Evolutionary conservation across 2,113 vertebrate genomes (phyloP).

Genomic region (Oncorhynchus gorbuscha): DNA sequence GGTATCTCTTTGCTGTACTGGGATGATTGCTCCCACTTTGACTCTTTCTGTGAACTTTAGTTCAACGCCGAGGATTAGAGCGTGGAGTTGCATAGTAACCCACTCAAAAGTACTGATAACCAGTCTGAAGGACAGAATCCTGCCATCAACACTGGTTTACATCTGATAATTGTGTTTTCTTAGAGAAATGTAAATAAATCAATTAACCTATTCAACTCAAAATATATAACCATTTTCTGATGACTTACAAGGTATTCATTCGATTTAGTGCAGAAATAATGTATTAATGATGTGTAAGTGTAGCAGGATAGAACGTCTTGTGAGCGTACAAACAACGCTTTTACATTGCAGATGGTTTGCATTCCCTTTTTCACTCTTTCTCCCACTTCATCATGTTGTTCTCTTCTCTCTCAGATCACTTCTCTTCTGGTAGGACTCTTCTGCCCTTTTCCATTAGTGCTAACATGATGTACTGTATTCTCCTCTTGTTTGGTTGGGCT

Average conservation of each 20-base stretch:
- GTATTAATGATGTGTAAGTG: not conserved
- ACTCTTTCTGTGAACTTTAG: conserved; percentile 32
- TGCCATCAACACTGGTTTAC: conserved; percentile 1
- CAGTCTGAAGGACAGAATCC: not conserved
- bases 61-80: conserved; percentile 3
- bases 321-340: not conserved
- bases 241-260: not conserved
- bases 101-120: not conserved
- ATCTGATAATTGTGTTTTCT: conserved; percentile 1
- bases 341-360: too few species aligned
- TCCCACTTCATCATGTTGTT: not conserved
- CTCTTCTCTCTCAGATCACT: too few species aligned
- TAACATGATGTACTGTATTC: too few species aligned
- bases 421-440: too few species aligned
- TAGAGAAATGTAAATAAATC: conserved; percentile 10
- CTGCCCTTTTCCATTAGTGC: too few species aligned
- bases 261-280: not conserved
- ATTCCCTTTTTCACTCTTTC: not conserved
- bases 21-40: conserved; percentile 27
- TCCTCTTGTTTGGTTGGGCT: too few species aligned
- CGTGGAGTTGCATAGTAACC: not conserved
- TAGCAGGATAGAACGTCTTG: not conserved
- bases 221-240: not conserved
- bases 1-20: conserved; percentile 24
- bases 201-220: conserved; percentile 19